phyloP scores from a whole-genome alignment of 2,797 vertebrate genomes.

The Falco columbarius region DNA sequence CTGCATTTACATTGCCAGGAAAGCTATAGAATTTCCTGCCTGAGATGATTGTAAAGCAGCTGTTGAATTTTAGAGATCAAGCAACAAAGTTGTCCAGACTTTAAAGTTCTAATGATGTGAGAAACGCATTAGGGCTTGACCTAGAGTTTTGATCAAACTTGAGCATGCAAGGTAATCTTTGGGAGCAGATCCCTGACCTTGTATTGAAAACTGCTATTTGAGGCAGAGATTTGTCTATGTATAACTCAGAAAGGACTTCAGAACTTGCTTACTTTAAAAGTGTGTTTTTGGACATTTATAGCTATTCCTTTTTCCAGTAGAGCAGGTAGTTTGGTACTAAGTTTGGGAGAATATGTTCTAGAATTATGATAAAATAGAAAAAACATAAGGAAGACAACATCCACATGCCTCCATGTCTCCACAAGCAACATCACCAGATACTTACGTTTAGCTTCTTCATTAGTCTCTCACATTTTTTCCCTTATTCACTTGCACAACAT shows the following conservation, averaged over 20 bases:
- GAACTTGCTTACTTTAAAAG: background rate
- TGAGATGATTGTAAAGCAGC: background rate
- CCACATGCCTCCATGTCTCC: background rate
- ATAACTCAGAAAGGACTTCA: background rate
- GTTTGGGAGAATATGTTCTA: background rate
- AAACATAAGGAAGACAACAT: background rate
- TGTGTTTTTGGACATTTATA: background rate
- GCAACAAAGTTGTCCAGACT: background rate
- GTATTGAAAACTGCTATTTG: background rate
- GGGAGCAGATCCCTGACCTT: background rate
- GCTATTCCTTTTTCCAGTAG: background rate
- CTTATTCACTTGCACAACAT: background rate
- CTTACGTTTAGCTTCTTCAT: background rate
- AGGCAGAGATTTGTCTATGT: background rate
- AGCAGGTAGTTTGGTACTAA: background rate
- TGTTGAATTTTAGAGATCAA: background rate
- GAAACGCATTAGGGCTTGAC: background rate
- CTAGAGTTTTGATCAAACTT: background rate
- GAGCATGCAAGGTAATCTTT: background rate
- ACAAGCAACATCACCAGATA: background rate
- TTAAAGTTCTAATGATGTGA: background rate
- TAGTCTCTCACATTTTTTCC: background rate
- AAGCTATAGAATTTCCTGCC: background rate
- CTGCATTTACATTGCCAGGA: background rate
- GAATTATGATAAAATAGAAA: background rate